Conservation (phyloP, 2,113 vertebrate species). For the Calyptommatus sinebrachiatus region DNA sequence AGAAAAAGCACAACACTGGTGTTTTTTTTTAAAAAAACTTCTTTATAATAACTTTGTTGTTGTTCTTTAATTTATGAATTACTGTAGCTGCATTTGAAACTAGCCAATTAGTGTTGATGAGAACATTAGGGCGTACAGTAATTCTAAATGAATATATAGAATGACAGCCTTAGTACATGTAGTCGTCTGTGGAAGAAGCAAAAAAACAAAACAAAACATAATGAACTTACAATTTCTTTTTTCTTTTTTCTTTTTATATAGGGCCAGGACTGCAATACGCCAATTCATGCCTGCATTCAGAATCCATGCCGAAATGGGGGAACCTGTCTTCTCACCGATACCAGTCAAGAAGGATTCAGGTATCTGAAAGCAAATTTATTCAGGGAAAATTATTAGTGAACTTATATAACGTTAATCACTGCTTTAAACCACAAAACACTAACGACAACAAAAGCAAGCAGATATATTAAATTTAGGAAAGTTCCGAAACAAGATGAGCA, state of each 20-base stretch:
- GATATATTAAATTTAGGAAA: slow-evolving; percentile 8
- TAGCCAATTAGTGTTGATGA: background rate
- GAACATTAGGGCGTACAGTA: background rate
- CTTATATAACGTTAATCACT: slow-evolving; percentile 29
- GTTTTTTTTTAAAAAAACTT: background rate
- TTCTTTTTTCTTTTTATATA: slow-evolving; percentile 40
- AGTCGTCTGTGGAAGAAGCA: background rate
- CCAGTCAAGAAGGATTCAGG: slow-evolving; percentile 89
- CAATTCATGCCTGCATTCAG: slow-evolving; percentile 91
- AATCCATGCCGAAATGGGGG: slow-evolving; percentile 89
- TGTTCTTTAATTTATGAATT: background rate
- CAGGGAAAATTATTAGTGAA: slow-evolving; percentile 27
- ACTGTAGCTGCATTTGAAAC: background rate
- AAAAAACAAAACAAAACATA: slow-evolving; percentile 1
- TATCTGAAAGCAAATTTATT: slow-evolving; percentile 61
- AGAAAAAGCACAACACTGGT: background rate
- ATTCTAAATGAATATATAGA: background rate
- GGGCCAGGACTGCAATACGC: slow-evolving; percentile 88
- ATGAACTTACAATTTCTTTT: slow-evolving; percentile 9
- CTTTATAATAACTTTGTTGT: background rate
- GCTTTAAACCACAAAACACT: slow-evolving; percentile 32
- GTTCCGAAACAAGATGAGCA: slow-evolving; percentile 1
- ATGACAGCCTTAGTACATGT: background rate
- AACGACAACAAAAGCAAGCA: slow-evolving; percentile 28
- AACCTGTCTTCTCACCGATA: slow-evolving; percentile 86